Conservation (phyloP, 30 jellyfish, hydroid and myxozoan species). For the Pelagia noctiluca region DNA sequence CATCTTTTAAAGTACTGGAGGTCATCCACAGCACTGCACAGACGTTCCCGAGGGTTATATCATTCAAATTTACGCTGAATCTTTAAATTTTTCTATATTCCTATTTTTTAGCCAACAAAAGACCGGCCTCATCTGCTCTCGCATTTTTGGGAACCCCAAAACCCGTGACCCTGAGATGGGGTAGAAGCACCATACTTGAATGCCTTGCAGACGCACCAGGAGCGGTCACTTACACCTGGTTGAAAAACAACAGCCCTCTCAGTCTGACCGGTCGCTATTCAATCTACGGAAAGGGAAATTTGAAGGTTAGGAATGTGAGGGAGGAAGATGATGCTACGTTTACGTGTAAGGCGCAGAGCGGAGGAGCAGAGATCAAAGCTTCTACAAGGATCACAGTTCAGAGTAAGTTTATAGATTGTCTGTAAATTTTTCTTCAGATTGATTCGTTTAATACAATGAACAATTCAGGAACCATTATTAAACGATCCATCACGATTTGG, state of each 20-base stretch:
- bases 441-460: too few relatives aligned
- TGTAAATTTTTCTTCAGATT: neutral
- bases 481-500: too few relatives aligned
- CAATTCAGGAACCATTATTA: too few relatives aligned
- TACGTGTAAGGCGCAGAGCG: constrained; percentile 77
- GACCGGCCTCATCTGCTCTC: constrained; percentile 29
- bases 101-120: too few relatives aligned
- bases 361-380: constrained; percentile 74
- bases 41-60: too few relatives aligned
- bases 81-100: too few relatives aligned
- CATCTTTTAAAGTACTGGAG: too few relatives aligned
- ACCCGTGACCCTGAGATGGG: constrained; percentile 72
- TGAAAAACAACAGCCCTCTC: constrained; percentile 67
- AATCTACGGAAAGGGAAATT: constrained; percentile 69
- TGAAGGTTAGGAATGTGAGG: constrained; percentile 56
- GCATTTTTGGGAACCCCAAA: constrained; percentile 75
- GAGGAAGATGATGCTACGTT: constrained; percentile 83
- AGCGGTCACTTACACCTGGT: constrained; percentile 73
- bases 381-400: constrained; percentile 71
- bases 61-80: too few relatives aligned
- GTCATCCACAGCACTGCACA: too few relatives aligned
- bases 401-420: constrained; percentile 40
- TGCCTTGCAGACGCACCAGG: constrained; percentile 89
- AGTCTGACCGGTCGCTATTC: constrained; percentile 56
- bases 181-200: constrained; percentile 83